Evolutionary conservation across 2,113 vertebrate species (phyloP).

Genomic region (Helogale parvula): DNA sequence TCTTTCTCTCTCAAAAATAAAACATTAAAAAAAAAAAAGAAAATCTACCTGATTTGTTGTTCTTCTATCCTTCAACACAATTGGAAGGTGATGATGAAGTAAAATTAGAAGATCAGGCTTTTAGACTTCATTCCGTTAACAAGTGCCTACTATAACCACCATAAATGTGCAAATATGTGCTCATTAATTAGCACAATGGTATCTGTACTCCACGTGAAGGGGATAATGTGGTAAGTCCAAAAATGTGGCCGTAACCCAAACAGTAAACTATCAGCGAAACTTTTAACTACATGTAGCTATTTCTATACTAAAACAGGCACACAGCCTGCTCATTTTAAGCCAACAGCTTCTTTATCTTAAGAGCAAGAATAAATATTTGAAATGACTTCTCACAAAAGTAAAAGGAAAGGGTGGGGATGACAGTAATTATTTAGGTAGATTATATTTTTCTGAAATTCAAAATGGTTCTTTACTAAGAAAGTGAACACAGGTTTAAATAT

Average conservation of each 20-base stretch:
- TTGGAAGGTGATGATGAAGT: not conserved
- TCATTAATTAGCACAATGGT: not conserved
- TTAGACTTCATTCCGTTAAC: not conserved
- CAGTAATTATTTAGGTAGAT: not conserved
- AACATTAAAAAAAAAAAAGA: no score
- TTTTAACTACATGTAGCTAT: not conserved
- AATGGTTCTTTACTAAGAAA: not conserved
- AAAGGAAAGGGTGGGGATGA: not conserved
- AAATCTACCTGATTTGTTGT: not conserved
- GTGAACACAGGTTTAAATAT: not conserved
- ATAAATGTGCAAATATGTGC: not conserved
- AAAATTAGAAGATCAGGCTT: not conserved
- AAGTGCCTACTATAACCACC: not conserved
- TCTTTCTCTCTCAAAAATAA: no score
- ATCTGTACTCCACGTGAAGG: not conserved
- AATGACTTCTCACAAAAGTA: not conserved
- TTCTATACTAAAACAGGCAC: not conserved
- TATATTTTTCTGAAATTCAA: conserved; percentile 17
- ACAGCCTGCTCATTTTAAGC: not conserved
- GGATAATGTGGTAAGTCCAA: not conserved
- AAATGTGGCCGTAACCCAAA: not conserved
- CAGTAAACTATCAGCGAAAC: not conserved
- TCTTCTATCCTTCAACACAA: not conserved
- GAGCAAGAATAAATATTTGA: not conserved
- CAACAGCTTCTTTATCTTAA: not conserved